Evolutionary conservation across 30 jellyfish, hydroid and myxozoan species (phyloP).

Genomic region (Mastigias papua): DNA sequence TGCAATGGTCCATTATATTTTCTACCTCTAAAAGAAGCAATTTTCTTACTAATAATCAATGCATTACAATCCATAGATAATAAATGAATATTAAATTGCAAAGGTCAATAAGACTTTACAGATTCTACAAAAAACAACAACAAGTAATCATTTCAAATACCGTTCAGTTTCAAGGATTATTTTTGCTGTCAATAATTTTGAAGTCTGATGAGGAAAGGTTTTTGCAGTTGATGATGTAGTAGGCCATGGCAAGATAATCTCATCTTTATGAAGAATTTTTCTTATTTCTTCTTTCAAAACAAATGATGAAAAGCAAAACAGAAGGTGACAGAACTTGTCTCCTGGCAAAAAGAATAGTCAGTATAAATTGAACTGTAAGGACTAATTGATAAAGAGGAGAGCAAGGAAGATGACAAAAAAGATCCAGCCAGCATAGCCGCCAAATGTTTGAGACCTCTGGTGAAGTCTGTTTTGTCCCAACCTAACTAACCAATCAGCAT

Average conservation of each 20-base stretch:
- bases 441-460: no score
- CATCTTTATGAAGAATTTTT: conserved; percentile 14
- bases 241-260: conserved; percentile 61
- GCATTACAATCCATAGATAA: no score
- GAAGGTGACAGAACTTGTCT: conserved; percentile 84
- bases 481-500: no score
- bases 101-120: no score
- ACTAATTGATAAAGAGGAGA: background rate
- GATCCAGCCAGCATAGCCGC: background rate
- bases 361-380: background rate
- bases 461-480: no score
- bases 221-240: conserved; percentile 35
- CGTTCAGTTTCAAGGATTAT: conserved; percentile 43
- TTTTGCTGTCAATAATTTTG: conserved; percentile 52
- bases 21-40: no score
- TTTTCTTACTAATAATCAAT: no score
- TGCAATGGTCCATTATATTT: no score
- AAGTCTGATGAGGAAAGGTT: conserved; percentile 28
- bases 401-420: background rate
- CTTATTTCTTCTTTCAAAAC: conserved; percentile 63
- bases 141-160: background rate
- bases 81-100: no score
- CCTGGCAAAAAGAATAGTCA: conserved; percentile 38
- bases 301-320: conserved; percentile 68
- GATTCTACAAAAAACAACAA: background rate